These are phyloP conservation scores for Poecilus cupreus DNA, from an alignment of 2,888 invertebrate species.

Conservation along the genomic window DNA sequence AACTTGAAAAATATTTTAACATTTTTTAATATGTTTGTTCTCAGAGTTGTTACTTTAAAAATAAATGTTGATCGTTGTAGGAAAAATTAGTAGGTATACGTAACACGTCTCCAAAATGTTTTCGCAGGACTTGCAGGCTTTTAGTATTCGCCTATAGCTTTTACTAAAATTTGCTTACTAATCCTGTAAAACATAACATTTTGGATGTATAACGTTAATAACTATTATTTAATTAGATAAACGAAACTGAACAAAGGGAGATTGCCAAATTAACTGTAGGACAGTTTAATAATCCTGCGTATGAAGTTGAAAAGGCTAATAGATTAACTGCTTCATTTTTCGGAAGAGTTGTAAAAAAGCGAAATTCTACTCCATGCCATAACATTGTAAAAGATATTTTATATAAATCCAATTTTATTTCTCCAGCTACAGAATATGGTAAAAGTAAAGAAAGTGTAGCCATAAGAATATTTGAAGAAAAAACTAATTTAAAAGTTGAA, in stretches of 20 bases:
- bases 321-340: neutral
- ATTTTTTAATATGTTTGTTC: too few species aligned
- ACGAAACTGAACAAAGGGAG: neutral
- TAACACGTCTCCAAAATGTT: too few species aligned
- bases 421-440: slow-evolving; percentile 31
- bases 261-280: neutral
- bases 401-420: slow-evolving; percentile 21
- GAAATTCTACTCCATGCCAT: neutral
- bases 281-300: neutral
- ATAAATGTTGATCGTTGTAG: too few species aligned
- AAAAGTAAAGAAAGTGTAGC: slow-evolving; percentile 34
- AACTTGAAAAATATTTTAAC: too few species aligned
- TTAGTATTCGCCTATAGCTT: too few species aligned
- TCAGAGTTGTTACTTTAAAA: too few species aligned
- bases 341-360: neutral
- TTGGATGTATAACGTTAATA: neutral
- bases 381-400: neutral
- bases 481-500: slow-evolving; percentile 20
- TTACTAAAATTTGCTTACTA: too few species aligned
- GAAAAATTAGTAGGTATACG: too few species aligned
- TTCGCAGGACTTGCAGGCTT: too few species aligned
- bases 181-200: neutral
- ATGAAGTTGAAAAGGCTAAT: neutral
- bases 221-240: neutral
- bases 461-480: slow-evolving; percentile 40